Percentiles rank a stretch among this genome's conserved stretches.
Evolutionary conservation across 2,797 vertebrate genomes (phyloP).

Genomic region (Ctenochaetus hawaiiensis): DNA sequence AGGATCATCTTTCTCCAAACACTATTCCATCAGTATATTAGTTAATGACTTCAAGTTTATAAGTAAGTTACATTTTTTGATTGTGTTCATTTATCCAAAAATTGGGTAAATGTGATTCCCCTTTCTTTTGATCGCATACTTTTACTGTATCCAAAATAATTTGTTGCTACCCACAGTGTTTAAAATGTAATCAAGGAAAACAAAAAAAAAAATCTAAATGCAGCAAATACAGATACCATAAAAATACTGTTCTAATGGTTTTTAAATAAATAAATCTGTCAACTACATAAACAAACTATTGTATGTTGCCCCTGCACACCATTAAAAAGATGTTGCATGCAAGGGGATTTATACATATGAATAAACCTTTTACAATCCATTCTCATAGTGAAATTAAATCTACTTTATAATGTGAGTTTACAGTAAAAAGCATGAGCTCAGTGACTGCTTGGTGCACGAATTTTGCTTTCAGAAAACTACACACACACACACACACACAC

Average conservation of each 20-base stretch:
- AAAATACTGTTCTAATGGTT: not conserved
- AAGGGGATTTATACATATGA: constrained; percentile 63
- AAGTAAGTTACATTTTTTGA: not conserved
- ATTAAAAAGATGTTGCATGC: constrained; percentile 57
- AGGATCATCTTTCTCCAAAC: not conserved
- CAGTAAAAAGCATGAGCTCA: constrained; percentile 22
- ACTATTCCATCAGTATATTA: rapidly evolving
- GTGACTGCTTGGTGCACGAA: not conserved
- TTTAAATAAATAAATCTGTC: not conserved
- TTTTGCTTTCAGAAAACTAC: constrained; percentile 20
- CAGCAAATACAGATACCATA: not conserved
- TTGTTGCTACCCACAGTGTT: not conserved
- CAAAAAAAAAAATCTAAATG: not conserved
- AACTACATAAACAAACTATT: constrained; percentile 16
- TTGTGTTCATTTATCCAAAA: not conserved
- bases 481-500: not conserved
- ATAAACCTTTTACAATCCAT: constrained; percentile 65
- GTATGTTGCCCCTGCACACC: constrained; percentile 5
- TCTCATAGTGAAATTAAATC: constrained; percentile 61
- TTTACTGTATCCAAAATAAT: not conserved
- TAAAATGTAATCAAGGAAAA: not conserved
- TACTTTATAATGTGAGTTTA: constrained; percentile 58
- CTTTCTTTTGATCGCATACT: not conserved
- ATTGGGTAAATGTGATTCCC: not conserved
- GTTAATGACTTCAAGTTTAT: not conserved